Conservation (phyloP, 2,113 vertebrate species). For the Vanacampus margaritifer region DNA sequence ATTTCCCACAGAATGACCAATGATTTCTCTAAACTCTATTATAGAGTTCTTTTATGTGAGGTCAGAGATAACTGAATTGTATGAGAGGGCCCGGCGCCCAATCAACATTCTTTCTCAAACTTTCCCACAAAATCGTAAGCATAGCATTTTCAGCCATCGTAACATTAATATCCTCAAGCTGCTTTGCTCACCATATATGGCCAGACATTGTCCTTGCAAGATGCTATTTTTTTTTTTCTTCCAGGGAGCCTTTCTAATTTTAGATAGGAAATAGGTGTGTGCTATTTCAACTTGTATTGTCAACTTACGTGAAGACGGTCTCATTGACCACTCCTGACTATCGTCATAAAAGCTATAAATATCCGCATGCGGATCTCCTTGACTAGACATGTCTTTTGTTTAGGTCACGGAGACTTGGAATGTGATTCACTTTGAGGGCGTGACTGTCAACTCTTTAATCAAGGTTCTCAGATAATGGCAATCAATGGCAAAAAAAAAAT, state of each 20-base stretch:
- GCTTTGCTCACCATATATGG: slow-evolving; percentile 26
- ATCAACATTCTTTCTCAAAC: not conserved
- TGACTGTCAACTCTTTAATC: slow-evolving; percentile 7
- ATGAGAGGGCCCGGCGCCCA: not conserved
- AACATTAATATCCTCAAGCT: not conserved
- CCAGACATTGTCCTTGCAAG: slow-evolving; percentile 14
- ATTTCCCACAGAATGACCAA: too few relatives aligned
- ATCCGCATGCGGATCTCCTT: not conserved
- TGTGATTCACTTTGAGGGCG: slow-evolving; percentile 24
- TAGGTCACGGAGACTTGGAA: slow-evolving; percentile 26
- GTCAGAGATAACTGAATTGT: not conserved
- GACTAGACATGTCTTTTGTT: slow-evolving; percentile 4
- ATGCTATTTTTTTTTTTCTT: slow-evolving; percentile 14
- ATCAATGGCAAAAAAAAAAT: slow-evolving; percentile 1
- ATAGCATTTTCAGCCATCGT: not conserved
- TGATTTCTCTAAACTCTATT: not conserved
- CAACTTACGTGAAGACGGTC: not conserved
- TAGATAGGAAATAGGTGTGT: slow-evolving; percentile 32
- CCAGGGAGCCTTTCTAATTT: slow-evolving; percentile 20
- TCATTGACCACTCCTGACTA: not conserved
- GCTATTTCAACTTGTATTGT: slow-evolving; percentile 4
- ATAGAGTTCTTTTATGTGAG: not conserved
- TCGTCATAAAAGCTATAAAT: slow-evolving; percentile 14
- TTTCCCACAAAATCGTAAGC: not conserved
- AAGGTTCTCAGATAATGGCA: slow-evolving; percentile 42